Percentiles rank a stretch among this genome's conserved stretches.
Evolutionary conservation across 2,888 invertebrate genomes (phyloP).

Genomic region (Hydrotaea cyrtoneurina): DNA sequence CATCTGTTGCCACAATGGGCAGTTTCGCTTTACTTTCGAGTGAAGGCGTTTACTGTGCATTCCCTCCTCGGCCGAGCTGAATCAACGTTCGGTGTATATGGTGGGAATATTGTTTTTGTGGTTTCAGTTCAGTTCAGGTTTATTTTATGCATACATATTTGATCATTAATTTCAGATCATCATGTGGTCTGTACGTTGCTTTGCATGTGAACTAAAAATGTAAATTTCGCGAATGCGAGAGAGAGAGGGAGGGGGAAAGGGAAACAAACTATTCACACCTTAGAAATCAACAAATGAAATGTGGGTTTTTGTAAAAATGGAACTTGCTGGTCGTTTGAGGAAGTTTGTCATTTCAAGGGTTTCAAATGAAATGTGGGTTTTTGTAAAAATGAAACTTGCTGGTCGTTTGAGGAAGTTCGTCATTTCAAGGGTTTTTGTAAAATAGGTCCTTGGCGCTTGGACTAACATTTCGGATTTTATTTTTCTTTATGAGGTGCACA

Average conservation of each 20-base stretch:
- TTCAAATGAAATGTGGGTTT: not conserved
- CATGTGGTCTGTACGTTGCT: constrained; percentile 29
- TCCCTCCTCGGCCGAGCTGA: not conserved
- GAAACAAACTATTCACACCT: not conserved
- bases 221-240: constrained; percentile 27
- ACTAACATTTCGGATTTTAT: not conserved
- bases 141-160: constrained; percentile 51
- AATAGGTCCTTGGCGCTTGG: constrained; percentile 36
- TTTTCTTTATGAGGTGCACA: no score
- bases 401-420: no score
- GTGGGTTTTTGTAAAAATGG: not conserved
- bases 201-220: constrained; percentile 58
- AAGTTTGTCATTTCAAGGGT: no score
- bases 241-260: not conserved
- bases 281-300: constrained; percentile 4
- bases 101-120: constrained; percentile 47
- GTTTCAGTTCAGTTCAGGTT: constrained; percentile 41
- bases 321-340: no score
- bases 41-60: constrained; percentile 55
- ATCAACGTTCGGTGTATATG: not conserved
- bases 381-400: not conserved
- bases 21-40: constrained; percentile 20
- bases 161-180: constrained; percentile 60
- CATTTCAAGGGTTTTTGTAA: constrained; percentile 11
- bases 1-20: not conserved